Conservation (phyloP, 1,140 invertebrate species). For the Ganaspis sp. region DNA sequence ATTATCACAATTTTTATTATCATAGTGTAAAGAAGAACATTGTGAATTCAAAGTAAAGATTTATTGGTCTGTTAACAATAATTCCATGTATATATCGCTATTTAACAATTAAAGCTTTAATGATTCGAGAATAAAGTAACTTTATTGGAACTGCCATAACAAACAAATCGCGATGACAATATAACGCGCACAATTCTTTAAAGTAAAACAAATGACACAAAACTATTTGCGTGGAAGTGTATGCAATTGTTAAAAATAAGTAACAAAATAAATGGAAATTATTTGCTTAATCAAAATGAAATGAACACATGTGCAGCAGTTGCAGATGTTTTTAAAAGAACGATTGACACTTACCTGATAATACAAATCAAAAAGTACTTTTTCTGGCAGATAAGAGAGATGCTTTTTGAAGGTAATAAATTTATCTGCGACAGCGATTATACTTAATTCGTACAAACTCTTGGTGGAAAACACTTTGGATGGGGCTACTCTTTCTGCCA, state of each 20-base stretch:
- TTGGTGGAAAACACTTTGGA: conserved; percentile 73
- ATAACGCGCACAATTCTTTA: not conserved
- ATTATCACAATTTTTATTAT: no score
- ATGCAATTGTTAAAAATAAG: not conserved
- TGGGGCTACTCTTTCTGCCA: conserved; percentile 75
- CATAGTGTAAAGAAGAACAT: no score
- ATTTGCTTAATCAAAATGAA: not conserved
- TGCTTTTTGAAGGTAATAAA: conserved; percentile 61
- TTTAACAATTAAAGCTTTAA: conserved; percentile 1
- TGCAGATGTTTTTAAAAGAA: conserved; percentile 65
- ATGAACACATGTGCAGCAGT: conserved; percentile 23
- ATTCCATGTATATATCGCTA: not conserved
- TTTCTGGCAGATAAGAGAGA: conserved; percentile 76
- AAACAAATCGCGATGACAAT: not conserved
- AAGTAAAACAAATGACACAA: not conserved
- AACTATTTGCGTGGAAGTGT: not conserved
- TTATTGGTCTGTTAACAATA: not conserved
- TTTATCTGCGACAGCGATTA: conserved; percentile 72
- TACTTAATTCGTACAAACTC: conserved; percentile 78
- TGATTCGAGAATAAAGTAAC: not conserved
- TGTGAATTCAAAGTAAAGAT: no score
- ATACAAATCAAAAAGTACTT: conserved; percentile 81
- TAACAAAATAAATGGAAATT: conserved; percentile 8
- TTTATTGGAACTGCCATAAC: conserved; percentile 2
- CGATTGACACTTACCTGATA: conserved; percentile 77